Evolutionary conservation across 2,888 invertebrate genomes (phyloP), one percentile per base, ranked within the genome.

Genomic region (Synanthedon tipuliformis): DNA sequence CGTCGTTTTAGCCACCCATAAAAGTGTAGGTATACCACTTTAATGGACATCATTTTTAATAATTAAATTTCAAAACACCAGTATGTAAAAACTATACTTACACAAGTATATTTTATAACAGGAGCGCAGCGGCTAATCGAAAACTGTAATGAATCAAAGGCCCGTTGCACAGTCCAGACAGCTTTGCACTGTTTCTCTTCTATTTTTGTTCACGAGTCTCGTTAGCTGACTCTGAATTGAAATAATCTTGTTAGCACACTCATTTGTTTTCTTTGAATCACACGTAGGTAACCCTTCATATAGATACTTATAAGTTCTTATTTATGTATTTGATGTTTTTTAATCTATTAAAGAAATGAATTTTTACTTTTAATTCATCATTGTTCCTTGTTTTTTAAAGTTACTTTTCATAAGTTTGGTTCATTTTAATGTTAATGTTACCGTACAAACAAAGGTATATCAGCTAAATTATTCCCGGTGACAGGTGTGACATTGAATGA

Each of bases 81-180:
- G 34, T 34, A 3, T 49, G 49, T 23, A 15, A 16, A 49, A 23
- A 18, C 12, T 18, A 18, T 16, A 16, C 16, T n/a, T n/a, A 49
- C 16, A 49, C 49, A 49, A 49, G 34, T 50, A 50, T 3, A 50
- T 64, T 61, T 67, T 63, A 68, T 69, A 62, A 60, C 68, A 63
- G 71, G 68, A 69, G 68, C 66, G 64, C 70, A 62, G 58, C 52
- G 66, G 76, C 79, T 83, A 84, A 85, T 86, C 81, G 81, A 80
- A 79, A 79, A 78, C 78, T 74, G 81, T 84, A 84, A 86, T 85
- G 84, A 84, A 83, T 84, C 85, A 86, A 85, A 86, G 85, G 82
- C 80, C 71, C 69, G 72, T 72, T 75, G 75, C 75, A 71, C 76
- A 69, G 73, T 69, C 70, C 73, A 67, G 72, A 70, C 74, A 71